These are phyloP conservation scores for Drosophila parthenogenetica DNA, from an alignment of 2,888 invertebrate genomes.

Conservation along the genomic window DNA sequence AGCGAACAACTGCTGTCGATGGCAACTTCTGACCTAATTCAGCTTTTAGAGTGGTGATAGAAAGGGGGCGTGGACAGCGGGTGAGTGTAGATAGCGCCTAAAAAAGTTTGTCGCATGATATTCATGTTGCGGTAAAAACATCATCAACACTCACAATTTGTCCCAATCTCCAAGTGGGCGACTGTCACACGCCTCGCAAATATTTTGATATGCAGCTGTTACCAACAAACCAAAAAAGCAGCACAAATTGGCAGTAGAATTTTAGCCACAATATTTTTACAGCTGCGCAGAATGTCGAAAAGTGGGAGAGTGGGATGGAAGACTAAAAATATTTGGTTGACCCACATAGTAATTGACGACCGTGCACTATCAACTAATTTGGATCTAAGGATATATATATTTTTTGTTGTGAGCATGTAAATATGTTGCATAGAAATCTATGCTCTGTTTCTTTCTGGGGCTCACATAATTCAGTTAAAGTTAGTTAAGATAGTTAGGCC, in stretches of 20 bases:
- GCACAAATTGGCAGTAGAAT: constrained; percentile 66
- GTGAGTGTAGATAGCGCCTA: constrained; percentile 17
- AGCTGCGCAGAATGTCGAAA: constrained; percentile 38
- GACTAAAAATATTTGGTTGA: constrained; percentile 67
- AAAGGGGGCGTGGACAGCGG: neutral
- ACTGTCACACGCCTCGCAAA: constrained; percentile 67
- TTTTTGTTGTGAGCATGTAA: constrained; percentile 1
- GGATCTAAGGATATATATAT: constrained; percentile 15
- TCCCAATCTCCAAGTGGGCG: constrained; percentile 55
- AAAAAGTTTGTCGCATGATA: constrained; percentile 62
- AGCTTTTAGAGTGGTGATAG: neutral
- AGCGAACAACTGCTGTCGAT: constrained; percentile 32
- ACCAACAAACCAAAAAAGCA: constrained; percentile 37
- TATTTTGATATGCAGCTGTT: constrained; percentile 72
- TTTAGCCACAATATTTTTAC: constrained; percentile 74
- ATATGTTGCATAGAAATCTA: constrained; percentile 5
- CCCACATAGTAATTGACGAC: constrained; percentile 55
- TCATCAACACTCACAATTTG: constrained; percentile 59
- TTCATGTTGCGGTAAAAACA: constrained; percentile 63
- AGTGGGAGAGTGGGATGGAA: neutral
- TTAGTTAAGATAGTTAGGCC: constrained; percentile 26
- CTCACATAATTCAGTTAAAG: constrained; percentile 25
- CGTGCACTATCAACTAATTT: constrained; percentile 52
- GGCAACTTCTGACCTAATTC: constrained; percentile 57
- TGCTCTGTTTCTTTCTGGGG: neutral